Percentiles rank a stretch among this genome's conserved stretches.
These are phyloP conservation scores for Intellagama lesueurii DNA, from an alignment of 2,797 vertebrate genomes.

Conservation along the genomic window DNA sequence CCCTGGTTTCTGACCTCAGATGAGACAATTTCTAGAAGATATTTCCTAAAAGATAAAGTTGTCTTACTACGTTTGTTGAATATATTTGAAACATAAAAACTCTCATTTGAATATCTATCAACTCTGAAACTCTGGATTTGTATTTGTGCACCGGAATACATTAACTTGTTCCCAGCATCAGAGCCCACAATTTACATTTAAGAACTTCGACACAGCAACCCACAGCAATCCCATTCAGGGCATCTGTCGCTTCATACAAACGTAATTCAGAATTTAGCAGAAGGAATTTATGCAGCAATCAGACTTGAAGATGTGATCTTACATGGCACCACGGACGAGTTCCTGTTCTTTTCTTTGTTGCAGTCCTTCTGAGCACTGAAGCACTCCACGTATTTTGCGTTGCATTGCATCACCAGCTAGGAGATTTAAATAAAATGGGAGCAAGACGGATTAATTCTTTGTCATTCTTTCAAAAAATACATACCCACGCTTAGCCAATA, in stretches of 20 bases:
- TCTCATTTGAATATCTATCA: constrained; percentile 51
- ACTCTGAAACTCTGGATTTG: constrained; percentile 59
- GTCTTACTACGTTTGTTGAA: neutral
- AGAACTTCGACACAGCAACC: constrained; percentile 40
- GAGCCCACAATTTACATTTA: constrained; percentile 52
- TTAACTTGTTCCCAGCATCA: constrained; percentile 51
- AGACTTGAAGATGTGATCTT: constrained; percentile 73
- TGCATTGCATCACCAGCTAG: constrained; percentile 96
- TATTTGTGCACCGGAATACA: constrained; percentile 50
- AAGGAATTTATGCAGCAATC: constrained; percentile 54
- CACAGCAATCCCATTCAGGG: neutral
- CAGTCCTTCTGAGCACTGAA: constrained; percentile 98
- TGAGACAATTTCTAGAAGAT: neutral
- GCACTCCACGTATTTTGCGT: constrained; percentile 92
- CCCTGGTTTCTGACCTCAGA: neutral
- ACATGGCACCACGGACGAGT: constrained; percentile 98
- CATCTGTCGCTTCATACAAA: constrained; percentile 49
- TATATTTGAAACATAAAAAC: neutral
- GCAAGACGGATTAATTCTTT: constrained; percentile 47
- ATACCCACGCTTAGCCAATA: neutral
- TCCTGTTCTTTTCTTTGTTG: constrained; percentile 99
- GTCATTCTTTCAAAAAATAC: neutral
- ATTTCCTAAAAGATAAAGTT: neutral
- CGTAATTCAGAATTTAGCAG: constrained; percentile 26
- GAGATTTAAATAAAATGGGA: constrained; percentile 70